phyloP scores from a whole-genome alignment of 2,888 invertebrate genomes.

The Isoperla grammatica region DNA sequence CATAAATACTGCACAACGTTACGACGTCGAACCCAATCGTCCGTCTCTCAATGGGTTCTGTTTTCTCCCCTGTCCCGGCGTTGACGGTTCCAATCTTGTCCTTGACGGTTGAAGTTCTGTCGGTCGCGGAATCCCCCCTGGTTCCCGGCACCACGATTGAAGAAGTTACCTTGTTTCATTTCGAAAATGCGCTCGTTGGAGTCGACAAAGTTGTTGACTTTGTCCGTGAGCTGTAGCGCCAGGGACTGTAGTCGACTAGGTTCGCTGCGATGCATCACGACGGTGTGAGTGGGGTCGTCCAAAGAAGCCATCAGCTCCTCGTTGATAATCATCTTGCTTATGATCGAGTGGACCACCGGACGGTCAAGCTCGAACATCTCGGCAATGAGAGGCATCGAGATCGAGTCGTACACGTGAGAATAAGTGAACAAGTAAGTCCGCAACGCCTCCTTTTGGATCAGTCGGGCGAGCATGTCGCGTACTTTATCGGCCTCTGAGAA shows the following conservation, averaged over 20 bases:
- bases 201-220: constrained; percentile 88
- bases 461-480: constrained; percentile 83
- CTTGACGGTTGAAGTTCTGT: constrained; percentile 49
- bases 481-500: constrained; percentile 88
- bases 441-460: constrained; percentile 94
- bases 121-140: constrained; percentile 50
- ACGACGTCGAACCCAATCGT: too few species aligned
- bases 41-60: constrained; percentile 19
- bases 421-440: constrained; percentile 98
- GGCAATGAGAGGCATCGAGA: constrained; percentile 85
- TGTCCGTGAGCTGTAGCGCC: constrained; percentile 92
- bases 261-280: constrained; percentile 97
- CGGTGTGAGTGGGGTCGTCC: constrained; percentile 96
- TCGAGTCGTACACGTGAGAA: constrained; percentile 95
- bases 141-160: constrained; percentile 63
- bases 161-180: constrained; percentile 85
- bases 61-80: constrained; percentile 45
- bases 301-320: constrained; percentile 94
- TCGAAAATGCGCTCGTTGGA: constrained; percentile 97
- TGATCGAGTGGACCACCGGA: constrained; percentile 83
- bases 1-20: too few species aligned
- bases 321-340: constrained; percentile 99
- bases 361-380: constrained; percentile 93
- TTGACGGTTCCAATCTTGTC: constrained; percentile 54
- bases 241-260: constrained; percentile 95